Evolutionary conservation across 2,888 invertebrate genomes (phyloP).

Genomic region (Thymelicus sylvestris): DNA sequence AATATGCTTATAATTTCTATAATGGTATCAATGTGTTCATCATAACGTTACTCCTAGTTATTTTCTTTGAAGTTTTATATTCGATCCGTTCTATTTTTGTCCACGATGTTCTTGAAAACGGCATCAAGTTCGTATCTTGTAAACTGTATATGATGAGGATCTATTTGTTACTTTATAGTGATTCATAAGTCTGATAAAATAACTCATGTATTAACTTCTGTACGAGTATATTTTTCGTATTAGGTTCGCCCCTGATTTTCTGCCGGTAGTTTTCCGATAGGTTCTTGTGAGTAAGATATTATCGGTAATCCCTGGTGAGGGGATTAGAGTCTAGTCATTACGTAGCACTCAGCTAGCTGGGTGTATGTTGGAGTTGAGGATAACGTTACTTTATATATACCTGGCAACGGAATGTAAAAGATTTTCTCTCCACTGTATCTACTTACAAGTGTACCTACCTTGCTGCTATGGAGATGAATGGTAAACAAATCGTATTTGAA

Average conservation of each 20-base stretch:
- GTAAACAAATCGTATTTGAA: no score
- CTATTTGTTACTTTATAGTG: neutral
- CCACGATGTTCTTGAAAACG: slow-evolving; percentile 23
- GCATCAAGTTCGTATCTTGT: slow-evolving; percentile 21
- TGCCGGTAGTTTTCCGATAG: slow-evolving; percentile 40
- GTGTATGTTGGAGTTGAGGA: slow-evolving; percentile 9
- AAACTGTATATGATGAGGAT: slow-evolving; percentile 13
- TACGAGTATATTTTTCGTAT: neutral
- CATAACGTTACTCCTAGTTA: slow-evolving; percentile 45
- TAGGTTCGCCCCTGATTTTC: neutral
- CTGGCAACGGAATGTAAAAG: neutral
- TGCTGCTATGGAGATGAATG: no score
- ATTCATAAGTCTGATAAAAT: neutral
- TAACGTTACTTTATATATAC: slow-evolving; percentile 30
- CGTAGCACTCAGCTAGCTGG: slow-evolving; percentile 38
- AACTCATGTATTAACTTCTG: neutral
- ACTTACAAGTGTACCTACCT: no score
- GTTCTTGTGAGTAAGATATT: slow-evolving; percentile 51
- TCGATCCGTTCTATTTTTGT: slow-evolving; percentile 43
- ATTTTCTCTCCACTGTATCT: no score
- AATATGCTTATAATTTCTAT: slow-evolving; percentile 30
- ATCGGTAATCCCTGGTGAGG: slow-evolving; percentile 55
- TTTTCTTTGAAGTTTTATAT: slow-evolving; percentile 49
- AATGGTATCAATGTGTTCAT: slow-evolving; percentile 52
- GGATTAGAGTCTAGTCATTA: slow-evolving; percentile 51